A percentile compares a stretch with the other conserved stretches of the same genome.
These are phyloP conservation scores for Conistra vaccinii DNA, from an alignment of 2,888 invertebrate genomes.

Conservation along the genomic window DNA sequence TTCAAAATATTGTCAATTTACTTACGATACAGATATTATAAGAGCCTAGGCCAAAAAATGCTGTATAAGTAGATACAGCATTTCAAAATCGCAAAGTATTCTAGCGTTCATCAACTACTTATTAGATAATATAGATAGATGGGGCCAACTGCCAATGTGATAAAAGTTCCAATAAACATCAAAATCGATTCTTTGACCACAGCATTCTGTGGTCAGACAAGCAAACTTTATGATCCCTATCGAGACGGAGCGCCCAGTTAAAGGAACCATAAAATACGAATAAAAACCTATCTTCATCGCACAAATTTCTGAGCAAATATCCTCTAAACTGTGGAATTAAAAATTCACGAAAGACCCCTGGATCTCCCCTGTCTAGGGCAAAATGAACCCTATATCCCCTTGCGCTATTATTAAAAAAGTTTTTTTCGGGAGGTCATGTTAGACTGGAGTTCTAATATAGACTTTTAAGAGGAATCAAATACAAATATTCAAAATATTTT, in stretches of 20 bases:
- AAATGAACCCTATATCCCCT: conserved; percentile 18
- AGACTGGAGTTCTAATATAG: conserved; percentile 72
- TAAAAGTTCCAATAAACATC: conserved; percentile 10
- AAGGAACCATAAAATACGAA: conserved; percentile 59
- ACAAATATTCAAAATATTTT: conserved; percentile 89
- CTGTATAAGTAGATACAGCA: too few relatives aligned
- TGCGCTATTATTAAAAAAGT: conserved; percentile 56
- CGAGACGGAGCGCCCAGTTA: conserved; percentile 36
- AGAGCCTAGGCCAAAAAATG: too few relatives aligned
- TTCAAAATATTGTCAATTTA: too few relatives aligned
- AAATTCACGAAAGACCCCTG: conserved; percentile 72
- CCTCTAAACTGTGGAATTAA: conserved; percentile 79
- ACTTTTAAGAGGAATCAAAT: conserved; percentile 80
- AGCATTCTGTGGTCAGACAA: conserved; percentile 32
- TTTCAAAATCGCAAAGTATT: too few relatives aligned
- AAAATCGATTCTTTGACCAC: conserved; percentile 37
- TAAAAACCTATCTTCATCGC: conserved; percentile 71
- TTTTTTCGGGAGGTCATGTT: conserved; percentile 62
- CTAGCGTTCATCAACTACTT: too few relatives aligned
- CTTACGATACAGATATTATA: too few relatives aligned
- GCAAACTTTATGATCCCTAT: conserved; percentile 49
- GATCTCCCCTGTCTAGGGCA: conserved; percentile 39
- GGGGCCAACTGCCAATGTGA: neutral
- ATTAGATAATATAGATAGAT: neutral
- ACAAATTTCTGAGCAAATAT: conserved; percentile 80